Evolutionary conservation across 2,797 vertebrate species (phyloP), one percentile per base, ranked within the genome.

Genomic region (Pogoniulus pusillus): DNA sequence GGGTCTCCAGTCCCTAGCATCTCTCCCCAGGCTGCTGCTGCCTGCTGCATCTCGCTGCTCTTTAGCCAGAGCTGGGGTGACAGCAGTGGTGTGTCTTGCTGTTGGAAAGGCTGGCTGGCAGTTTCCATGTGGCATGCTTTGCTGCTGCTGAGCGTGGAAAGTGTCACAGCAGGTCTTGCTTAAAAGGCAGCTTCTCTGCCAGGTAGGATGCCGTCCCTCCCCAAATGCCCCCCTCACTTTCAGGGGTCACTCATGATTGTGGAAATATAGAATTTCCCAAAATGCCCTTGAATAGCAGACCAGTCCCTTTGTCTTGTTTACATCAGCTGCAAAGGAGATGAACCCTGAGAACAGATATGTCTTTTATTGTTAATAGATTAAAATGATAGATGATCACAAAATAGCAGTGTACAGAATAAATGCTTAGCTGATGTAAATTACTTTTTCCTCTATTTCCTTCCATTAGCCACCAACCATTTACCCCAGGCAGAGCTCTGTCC

Each of bases 351-450:
- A 74, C 7, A 65, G 87, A 74, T 71, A 58, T 62, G 68, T 49
- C 68, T 79, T 65, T 85, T 87, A 34, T 71, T 53, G 87, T 86
- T 93, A 89, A 86, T 79, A 95, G 77, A 51, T 59, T 29, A 84
- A 94, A 95, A 95, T 92, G 55, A 86, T 1, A 90, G 89, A 86
- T 87, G 89, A 95, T 92, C 87, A 94, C 93, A 68, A 91, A 92
- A 89, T 75, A 91, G 73, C 82, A 47, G 59, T 3, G 11, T 65
- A 26, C 35, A 14, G 64, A 70, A 81, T 54, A 89, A 57, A 71
- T 34, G 20, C 85, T 71, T 64, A 73, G 80, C 32, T 76, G 89
- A 92, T 89, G 82, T 91, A 87, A 73, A 85, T 89, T 45, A 91
- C 77, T 78, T 54, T 85, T 84, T 8, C 85, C 77, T 91, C 80